phyloP scores from a whole-genome alignment of 2,888 invertebrate genomes.

The Ypsolopha sequella region DNA sequence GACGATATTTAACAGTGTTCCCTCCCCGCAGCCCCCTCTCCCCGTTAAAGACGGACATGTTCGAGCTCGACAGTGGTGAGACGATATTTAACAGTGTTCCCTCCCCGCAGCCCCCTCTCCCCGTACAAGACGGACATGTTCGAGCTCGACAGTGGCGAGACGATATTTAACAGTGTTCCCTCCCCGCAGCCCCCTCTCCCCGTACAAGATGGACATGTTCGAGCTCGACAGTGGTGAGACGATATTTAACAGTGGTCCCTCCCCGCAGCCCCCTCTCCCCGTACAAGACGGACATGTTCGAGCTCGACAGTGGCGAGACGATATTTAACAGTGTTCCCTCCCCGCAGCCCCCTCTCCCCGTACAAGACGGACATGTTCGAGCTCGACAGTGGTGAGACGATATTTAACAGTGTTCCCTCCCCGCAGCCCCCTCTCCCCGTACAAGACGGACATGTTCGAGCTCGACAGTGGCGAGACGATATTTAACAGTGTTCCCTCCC shows the following conservation, averaged over 20 bases:
- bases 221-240: too few relatives aligned
- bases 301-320: slow-evolving; percentile 27
- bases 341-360: too few relatives aligned
- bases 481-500: slow-evolving; percentile 21
- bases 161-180: slow-evolving; percentile 28
- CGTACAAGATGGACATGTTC: too few relatives aligned
- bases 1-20: slow-evolving; percentile 29
- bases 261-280: slow-evolving; percentile 65
- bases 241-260: not conserved
- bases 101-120: slow-evolving; percentile 58
- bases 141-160: slow-evolving; percentile 31
- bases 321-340: slow-evolving; percentile 27
- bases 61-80: too few relatives aligned
- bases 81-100: not conserved
- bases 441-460: slow-evolving; percentile 60
- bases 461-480: slow-evolving; percentile 27
- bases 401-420: not conserved
- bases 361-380: too few relatives aligned
- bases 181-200: too few relatives aligned
- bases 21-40: too few relatives aligned
- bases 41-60: too few relatives aligned
- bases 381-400: too few relatives aligned
- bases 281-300: slow-evolving; percentile 64
- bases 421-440: slow-evolving; percentile 69
- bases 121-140: slow-evolving; percentile 68